Conservation (phyloP, 2,888 invertebrate genomes). For the Apantesis nais region DNA sequence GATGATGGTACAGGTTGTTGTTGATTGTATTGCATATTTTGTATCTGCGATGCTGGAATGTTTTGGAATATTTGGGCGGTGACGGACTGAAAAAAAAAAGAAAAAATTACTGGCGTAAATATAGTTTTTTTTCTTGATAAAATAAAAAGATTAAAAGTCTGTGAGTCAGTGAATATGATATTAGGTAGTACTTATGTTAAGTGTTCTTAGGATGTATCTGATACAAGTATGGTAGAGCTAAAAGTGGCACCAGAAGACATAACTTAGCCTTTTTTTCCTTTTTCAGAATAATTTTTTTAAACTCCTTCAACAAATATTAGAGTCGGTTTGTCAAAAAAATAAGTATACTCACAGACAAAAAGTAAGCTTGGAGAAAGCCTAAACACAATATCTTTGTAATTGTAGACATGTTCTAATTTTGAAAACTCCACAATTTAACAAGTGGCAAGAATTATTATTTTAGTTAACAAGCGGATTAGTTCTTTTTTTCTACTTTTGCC, state of each 20-base stretch:
- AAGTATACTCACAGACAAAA: constrained; percentile 32
- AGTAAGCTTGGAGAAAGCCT: constrained; percentile 19
- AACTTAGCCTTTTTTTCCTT: not conserved
- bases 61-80: constrained; percentile 26
- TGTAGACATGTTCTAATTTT: constrained; percentile 16
- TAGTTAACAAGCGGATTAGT: not conserved
- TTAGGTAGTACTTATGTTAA: not conserved
- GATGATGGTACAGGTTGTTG: constrained; percentile 20
- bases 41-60: constrained; percentile 21
- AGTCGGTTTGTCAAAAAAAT: not conserved
- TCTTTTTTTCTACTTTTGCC: not conserved
- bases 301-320: not conserved
- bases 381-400: constrained; percentile 7
- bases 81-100: constrained; percentile 30
- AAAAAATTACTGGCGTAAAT: not conserved
- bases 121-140: not conserved
- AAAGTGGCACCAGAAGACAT: not conserved
- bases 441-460: not conserved
- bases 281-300: not conserved
- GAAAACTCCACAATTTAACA: not conserved
- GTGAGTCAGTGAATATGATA: too few species aligned
- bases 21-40: constrained; percentile 14
- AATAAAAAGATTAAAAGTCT: too few species aligned
- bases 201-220: not conserved
- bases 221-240: not conserved